Conservation (phyloP, 2,888 invertebrate genomes). For the Temnothorax unifasciatus region DNA sequence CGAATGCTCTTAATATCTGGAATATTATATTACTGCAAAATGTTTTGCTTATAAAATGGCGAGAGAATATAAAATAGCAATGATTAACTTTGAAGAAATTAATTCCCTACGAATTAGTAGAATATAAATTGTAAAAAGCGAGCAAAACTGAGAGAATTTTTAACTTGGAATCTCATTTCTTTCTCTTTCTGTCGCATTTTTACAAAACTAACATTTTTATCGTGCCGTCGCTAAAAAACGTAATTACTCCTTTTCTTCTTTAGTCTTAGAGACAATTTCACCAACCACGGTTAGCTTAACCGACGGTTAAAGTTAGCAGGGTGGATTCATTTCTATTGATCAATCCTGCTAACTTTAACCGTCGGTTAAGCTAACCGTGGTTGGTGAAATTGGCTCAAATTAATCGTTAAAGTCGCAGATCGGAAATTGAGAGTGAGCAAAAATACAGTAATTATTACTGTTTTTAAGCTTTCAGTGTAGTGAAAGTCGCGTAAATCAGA, state of each 20-base stretch:
- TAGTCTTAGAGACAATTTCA: too few relatives aligned
- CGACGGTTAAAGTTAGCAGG: too few relatives aligned
- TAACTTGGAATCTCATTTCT: background rate
- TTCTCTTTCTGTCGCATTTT: background rate
- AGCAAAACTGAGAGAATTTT: background rate
- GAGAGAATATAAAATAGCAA: too few relatives aligned
- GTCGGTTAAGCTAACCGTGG: too few relatives aligned
- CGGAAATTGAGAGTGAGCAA: too few relatives aligned
- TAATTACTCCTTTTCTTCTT: background rate
- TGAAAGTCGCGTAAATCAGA: background rate
- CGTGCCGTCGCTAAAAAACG: background rate
- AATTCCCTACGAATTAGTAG: conserved; percentile 1
- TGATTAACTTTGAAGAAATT: conserved; percentile 5
- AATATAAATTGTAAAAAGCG: background rate
- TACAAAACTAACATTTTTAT: conserved; percentile 7
- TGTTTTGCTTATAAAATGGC: background rate
- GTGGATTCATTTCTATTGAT: too few relatives aligned
- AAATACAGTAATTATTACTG: too few relatives aligned
- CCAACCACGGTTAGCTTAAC: too few relatives aligned
- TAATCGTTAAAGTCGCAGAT: too few relatives aligned
- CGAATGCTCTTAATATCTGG: background rate
- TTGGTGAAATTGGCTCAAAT: too few relatives aligned
- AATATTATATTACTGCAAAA: background rate
- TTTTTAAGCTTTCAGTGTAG: too few relatives aligned
- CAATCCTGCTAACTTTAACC: too few relatives aligned